Conservation (phyloP, 2,797 vertebrate genomes). For the Uromys caudimaculatus region DNA sequence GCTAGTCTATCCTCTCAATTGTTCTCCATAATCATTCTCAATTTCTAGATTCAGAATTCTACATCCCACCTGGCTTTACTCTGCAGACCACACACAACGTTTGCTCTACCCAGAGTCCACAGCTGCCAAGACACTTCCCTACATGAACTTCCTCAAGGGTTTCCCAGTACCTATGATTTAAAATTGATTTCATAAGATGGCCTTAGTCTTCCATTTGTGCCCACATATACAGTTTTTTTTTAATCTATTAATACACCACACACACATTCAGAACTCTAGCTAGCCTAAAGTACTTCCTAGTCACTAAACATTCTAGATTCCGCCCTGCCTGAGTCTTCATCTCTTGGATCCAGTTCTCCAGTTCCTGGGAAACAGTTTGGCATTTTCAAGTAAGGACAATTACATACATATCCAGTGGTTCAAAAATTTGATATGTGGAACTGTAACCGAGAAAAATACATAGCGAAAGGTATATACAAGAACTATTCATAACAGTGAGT, state of each 20-base stretch:
- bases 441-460: background rate
- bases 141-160: background rate
- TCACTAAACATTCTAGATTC: background rate
- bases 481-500: background rate
- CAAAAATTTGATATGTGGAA: conserved; percentile 17
- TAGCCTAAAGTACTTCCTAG: background rate
- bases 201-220: background rate
- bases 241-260: background rate
- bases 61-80: background rate
- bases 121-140: background rate
- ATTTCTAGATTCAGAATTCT: background rate
- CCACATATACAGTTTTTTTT: background rate
- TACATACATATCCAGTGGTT: background rate
- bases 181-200: background rate
- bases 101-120: background rate
- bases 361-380: background rate
- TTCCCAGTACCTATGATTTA: background rate
- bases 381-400: background rate
- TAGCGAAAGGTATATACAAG: background rate
- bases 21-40: background rate
- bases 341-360: background rate
- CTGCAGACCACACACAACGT: background rate
- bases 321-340: background rate
- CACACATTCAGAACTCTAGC: background rate
- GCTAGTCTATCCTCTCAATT: background rate